Evolutionary conservation across 1,140 invertebrate genomes (phyloP).

Genomic region (Bombus confusus): DNA sequence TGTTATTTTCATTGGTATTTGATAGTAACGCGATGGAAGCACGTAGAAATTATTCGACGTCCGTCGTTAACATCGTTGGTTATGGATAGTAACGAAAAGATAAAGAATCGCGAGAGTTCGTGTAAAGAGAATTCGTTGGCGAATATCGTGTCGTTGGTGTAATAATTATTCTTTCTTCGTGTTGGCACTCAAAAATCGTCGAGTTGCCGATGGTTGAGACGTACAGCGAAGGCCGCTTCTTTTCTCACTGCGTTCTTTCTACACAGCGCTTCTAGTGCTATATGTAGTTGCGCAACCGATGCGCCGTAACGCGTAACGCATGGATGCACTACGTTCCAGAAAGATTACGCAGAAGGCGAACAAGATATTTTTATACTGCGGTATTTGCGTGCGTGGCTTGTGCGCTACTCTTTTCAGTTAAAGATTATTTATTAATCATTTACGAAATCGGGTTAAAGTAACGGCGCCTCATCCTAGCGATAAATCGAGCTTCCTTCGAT

Average conservation of each 20-base stretch:
- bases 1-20: background rate
- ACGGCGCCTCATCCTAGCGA: background rate
- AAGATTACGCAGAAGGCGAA: conserved; percentile 4
- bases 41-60: background rate
- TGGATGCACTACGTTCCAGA: conserved; percentile 36
- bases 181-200: background rate
- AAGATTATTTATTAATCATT: background rate
- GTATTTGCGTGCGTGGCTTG: conserved; percentile 15
- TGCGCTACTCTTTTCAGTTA: conserved; percentile 22
- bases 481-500: background rate
- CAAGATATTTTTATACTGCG: conserved; percentile 2
- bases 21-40: background rate
- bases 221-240: conserved; percentile 38
- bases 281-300: conserved; percentile 28
- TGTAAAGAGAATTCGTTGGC: conserved; percentile 9
- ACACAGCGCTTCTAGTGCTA: conserved; percentile 48
- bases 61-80: background rate
- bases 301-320: conserved; percentile 39
- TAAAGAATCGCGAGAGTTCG: conserved; percentile 16
- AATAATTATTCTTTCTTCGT: conserved; percentile 1
- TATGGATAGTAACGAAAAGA: no score
- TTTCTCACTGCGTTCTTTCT: conserved; percentile 47
- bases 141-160: conserved; percentile 47
- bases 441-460: background rate
- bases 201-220: background rate